Evolutionary conservation across 2,113 vertebrate genomes (phyloP), one percentile per base, ranked within the genome.

Genomic region (Neomonachus schauinslandi): DNA sequence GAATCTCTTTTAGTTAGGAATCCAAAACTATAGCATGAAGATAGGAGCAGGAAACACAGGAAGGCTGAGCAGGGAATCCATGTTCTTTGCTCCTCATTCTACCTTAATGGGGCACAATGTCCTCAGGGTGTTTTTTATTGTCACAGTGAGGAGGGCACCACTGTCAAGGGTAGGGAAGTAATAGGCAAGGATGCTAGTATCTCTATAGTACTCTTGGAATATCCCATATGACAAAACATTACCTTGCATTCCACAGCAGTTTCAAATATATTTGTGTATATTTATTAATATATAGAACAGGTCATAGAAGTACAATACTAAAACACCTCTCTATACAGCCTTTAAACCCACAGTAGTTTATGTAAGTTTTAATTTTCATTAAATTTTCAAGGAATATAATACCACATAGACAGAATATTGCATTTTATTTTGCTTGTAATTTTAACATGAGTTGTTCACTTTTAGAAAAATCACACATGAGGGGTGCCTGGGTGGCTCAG

Each of bases 331-430:
- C 31, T 76, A 33, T 28, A 16, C 53, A 71, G 89, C 13, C 33
- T 87, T 83, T 94, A 83, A 90, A 95, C 3, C 1, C 71, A 94
- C 16, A 31, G 9, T 46, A 61, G 15, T 24, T 86, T 90, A 82
- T 36, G 5, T 55, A 79, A 33, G 39, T 76, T 91, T 81, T 80
- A 74, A 72, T 61, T 22, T 55, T 55, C 7, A 71, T 42, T 69
- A 57, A 79, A 59, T 46, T 92, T 36, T 33, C 12, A 2, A 39
- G 16, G 33, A 59, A 82, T 89, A 36, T 28, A 53, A 55, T 55
- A n/a, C 6, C 8, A 69, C 74, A 0, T 18, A 63, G 53, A 87
- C 31, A 63, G 53, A 76, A 49, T 51, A 88, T 22, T 88, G 28
- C 5, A 74, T 94, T 91, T 76, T 61, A 31, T 84, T 76, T 88